phyloP scores from a whole-genome alignment of 2,888 invertebrate species.

The Blastobasis lacticolella region DNA sequence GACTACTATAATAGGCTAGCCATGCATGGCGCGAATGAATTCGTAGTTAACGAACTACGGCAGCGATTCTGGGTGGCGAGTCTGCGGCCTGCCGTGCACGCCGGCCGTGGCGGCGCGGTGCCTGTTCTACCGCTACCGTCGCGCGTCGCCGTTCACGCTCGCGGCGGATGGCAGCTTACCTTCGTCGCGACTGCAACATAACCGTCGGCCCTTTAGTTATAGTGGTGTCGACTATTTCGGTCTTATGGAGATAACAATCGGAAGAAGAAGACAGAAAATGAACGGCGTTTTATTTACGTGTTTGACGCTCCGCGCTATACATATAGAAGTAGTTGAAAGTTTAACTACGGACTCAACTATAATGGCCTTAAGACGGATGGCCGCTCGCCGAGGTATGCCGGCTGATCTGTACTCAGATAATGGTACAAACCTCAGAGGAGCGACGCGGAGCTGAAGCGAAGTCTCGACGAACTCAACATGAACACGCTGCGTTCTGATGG shows the following conservation, averaged over 20 bases:
- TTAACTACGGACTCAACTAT: constrained; percentile 4
- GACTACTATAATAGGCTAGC: background rate
- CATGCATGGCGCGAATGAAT: constrained; percentile 3
- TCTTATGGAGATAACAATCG: constrained; percentile 6
- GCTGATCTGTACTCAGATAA: constrained; percentile 5
- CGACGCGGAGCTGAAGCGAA: constrained; percentile 3
- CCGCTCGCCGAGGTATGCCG: constrained; percentile 5
- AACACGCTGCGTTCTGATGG: background rate
- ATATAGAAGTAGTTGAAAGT: constrained; percentile 8
- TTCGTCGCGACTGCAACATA: background rate
- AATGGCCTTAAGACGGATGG: constrained; percentile 5
- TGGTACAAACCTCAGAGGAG: constrained; percentile 5
- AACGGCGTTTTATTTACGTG: constrained; percentile 12
- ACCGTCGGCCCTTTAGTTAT: constrained; percentile 3
- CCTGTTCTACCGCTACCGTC: constrained; percentile 6
- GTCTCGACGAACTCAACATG: background rate
- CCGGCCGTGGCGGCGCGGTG: constrained; percentile 6
- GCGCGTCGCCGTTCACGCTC: constrained; percentile 7
- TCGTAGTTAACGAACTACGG: constrained; percentile 6
- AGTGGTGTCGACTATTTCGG: constrained; percentile 8
- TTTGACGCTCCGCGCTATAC: constrained; percentile 11
- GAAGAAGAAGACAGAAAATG: constrained; percentile 7
- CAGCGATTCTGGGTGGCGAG: constrained; percentile 6
- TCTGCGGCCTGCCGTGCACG: constrained; percentile 10
- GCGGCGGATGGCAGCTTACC: constrained; percentile 10